Percentiles rank a stretch among this genome's conserved stretches.
These are phyloP conservation scores for Gymnoscelis rufifasciata DNA, from an alignment of 2,888 invertebrate species.

Conservation along the genomic window DNA sequence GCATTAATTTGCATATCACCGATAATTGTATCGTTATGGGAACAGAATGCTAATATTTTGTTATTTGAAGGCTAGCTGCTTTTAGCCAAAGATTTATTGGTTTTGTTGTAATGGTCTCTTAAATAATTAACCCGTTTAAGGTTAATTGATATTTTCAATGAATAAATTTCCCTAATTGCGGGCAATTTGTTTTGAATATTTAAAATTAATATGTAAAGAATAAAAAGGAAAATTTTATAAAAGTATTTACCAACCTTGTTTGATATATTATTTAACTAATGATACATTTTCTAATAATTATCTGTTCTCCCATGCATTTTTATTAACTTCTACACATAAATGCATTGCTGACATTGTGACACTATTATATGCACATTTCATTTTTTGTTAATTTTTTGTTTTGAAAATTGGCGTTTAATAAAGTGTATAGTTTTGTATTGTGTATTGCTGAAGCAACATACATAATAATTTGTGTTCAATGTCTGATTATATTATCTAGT, in stretches of 20 bases:
- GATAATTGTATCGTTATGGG: conserved; percentile 57
- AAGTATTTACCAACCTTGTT: too few species aligned
- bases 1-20: conserved; percentile 59
- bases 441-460: too few species aligned
- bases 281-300: too few species aligned
- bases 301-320: too few species aligned
- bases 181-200: not conserved
- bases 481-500: conserved; percentile 38
- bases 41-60: conserved; percentile 53
- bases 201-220: not conserved
- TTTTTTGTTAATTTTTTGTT: too few species aligned
- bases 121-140: conserved; percentile 16
- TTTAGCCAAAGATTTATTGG: conserved; percentile 35
- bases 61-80: conserved; percentile 56
- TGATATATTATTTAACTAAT: too few species aligned
- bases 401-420: too few species aligned
- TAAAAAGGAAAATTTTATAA: too few species aligned
- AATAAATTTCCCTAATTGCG: conserved; percentile 10
- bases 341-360: too few species aligned
- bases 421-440: too few species aligned
- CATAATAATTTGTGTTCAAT: conserved; percentile 27
- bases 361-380: too few species aligned
- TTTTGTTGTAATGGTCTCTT: conserved; percentile 23
- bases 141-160: conserved; percentile 8
- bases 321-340: too few species aligned